Evolutionary conservation across 2,113 vertebrate species (phyloP), one percentile per base, ranked within the genome.

Genomic region (Chaenocephalus aceratus): DNA sequence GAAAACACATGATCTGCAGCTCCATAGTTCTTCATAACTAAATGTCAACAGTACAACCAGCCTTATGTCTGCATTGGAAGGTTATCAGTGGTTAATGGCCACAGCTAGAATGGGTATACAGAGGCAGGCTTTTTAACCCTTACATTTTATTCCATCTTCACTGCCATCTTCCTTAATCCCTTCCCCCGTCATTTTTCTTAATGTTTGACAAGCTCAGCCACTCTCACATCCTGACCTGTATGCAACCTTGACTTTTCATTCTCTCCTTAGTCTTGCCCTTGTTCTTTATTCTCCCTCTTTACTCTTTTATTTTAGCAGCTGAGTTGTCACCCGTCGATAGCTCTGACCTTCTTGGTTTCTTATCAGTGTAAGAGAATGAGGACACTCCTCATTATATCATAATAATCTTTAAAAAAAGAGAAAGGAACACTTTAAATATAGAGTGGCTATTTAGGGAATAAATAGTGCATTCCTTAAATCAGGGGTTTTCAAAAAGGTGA

Each of bases 321-420:
- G 23, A 36, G 60, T 41, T 77, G 65, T 72, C 61, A 48, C 65
- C 21, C 36, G 62, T 48, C 62, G 41, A 88, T 44, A 72, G 80
- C 77, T 74, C 80, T 82, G 83, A 86, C 80, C 80, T 87, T 88
- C 60, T 68, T 34, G 10, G 58, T 75, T 75, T 74, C 72, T 85
- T 72, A 71, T n/a, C 51, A 62, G n/a, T 26, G 46, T 13, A 18
- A n/a, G 62, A 58, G 36, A 2, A 14, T 59, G 44, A 18, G 23
- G 18, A 6, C 23, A 67, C 15, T 3, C 13, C 53, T 66, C 26
- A 72, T 63, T 69, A n/a, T n/a, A 46, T 52, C 13, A 14, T 12
- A 75, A 26, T 52, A 11, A 8, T 63, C 26, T 5, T 45, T 9
- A 15, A 14, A 6, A 6, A 51, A 51, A 51, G 5, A 18, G 49